Base-by-base conservation (phyloP, 2,113 vertebrate genomes). In the Chionis minor region DNA sequence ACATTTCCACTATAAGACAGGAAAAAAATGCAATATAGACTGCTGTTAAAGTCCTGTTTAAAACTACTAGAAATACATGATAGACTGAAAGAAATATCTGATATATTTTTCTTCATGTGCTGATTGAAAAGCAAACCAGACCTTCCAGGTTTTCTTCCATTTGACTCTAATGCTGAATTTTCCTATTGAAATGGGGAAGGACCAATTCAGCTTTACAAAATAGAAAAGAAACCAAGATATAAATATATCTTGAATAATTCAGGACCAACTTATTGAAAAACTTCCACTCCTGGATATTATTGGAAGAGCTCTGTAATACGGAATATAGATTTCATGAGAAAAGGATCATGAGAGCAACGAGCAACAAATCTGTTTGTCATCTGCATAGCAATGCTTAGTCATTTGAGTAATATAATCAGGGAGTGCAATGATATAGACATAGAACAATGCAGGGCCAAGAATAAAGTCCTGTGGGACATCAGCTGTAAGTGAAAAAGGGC, bases 101-200 rank as follows among this genome's bases (percentile, higher is more conserved):
- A 38, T 58, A 23, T 40, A 22, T 94, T 90, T 90, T 95, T 85
- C 65, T 96, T 61, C 67, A 81, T 5, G 52, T 96, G 86, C 66
- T 97, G 95, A 92, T 7, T 63, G 95, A 91, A 94, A 94, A 92
- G 27, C 58, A 92, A 83, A 88, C 21, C 74, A 94, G 81, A 72
- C n/a, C 40, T 75, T 88, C 49, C 52, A 73, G 55, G 38, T 77
- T 95, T 91, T 86, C 54, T 92, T 86, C 35, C 35, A 61, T 67
- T 93, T 86, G 17, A 70, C 30, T 83, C 83, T 56, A 88, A 65
- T 81, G 35, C 11, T 83, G 79, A 86, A 40, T 62, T 94, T 79
- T 86, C 44, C 14, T 62, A 27, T 3, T 81, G 72, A 81, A 91
- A 83, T 30, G 51, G 21, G 55, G 91, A 81, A 81, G 52, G 38